phyloP scores from a whole-genome alignment of 2,113 vertebrate genomes.

The Numenius arquata region DNA sequence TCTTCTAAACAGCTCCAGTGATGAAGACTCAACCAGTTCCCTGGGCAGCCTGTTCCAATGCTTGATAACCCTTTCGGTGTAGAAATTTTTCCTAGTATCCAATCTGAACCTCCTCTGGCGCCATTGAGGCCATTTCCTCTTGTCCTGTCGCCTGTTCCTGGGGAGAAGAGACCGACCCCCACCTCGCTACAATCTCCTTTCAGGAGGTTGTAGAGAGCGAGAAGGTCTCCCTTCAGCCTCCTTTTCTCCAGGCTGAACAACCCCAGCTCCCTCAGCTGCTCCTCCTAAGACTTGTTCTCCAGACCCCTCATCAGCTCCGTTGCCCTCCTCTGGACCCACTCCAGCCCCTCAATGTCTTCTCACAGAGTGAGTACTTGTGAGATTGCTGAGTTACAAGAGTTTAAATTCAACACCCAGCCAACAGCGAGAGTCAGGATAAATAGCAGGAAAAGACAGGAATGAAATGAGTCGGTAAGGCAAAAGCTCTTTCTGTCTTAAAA shows the following conservation, averaged over 20 bases:
- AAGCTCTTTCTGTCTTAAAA: neutral
- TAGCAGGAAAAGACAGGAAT: neutral
- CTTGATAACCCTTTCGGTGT: neutral
- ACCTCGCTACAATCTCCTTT: neutral
- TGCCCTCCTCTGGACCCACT: neutral
- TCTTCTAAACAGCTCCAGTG: neutral
- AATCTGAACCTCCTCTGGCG: neutral
- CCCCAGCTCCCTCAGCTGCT: neutral
- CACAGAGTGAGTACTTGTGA: neutral
- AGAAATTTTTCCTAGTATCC: neutral
- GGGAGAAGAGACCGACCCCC: neutral
- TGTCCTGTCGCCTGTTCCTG: neutral
- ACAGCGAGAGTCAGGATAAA: neutral
- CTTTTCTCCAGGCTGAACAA: neutral
- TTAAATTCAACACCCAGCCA: neutral
- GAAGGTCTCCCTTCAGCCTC: neutral
- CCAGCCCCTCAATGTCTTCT: neutral
- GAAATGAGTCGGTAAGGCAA: accelerated
- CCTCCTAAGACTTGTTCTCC: too few species aligned
- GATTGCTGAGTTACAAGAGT: neutral
- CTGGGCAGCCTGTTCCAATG: neutral
- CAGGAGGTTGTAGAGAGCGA: neutral
- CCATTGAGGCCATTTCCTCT: neutral
- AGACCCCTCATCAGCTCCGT: neutral
- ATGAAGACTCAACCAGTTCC: neutral